Evolutionary conservation across 2,797 vertebrate genomes (phyloP).

Genomic region (Takifugu ocellatus): DNA sequence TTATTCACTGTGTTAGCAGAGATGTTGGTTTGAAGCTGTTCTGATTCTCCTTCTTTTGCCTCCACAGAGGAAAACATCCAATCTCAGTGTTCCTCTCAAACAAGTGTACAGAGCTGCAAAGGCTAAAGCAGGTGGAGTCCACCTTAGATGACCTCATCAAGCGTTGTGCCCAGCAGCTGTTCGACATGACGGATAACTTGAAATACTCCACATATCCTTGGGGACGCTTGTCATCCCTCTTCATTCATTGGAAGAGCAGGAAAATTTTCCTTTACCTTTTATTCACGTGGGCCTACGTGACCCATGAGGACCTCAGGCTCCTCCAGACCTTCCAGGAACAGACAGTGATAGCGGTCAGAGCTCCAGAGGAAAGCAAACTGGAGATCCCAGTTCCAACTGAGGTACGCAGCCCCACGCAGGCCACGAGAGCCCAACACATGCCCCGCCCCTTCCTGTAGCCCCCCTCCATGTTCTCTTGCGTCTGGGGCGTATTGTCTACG

Average conservation of each 20-base stretch:
- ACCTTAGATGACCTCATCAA: conserved; percentile 87
- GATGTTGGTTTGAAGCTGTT: too few relatives aligned
- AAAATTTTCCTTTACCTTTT: conserved; percentile 65
- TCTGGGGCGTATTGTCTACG: too few relatives aligned
- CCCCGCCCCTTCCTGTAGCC: not conserved
- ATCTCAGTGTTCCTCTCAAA: conserved; percentile 48
- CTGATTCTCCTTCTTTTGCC: too few relatives aligned
- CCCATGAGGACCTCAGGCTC: conserved; percentile 81
- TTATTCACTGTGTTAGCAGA: too few relatives aligned
- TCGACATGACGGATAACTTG: conserved; percentile 82
- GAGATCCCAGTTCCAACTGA: conserved; percentile 87
- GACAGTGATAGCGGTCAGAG: conserved; percentile 85
- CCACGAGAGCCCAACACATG: not conserved
- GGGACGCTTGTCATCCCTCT: not conserved
- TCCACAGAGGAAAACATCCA: conserved; percentile 73
- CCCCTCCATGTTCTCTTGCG: not conserved
- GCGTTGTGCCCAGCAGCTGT: conserved; percentile 86
- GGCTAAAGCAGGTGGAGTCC: conserved; percentile 85
- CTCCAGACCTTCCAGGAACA: conserved; percentile 85
- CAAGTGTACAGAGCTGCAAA: conserved; percentile 75
- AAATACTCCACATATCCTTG: conserved; percentile 88
- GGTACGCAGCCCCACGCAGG: conserved; percentile 50
- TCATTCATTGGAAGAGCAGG: too few relatives aligned
- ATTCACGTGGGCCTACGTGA: conserved; percentile 87
- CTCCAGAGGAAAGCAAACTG: conserved; percentile 89